A percentile compares a stretch with the other conserved stretches of the same genome.
phyloP scores from a whole-genome alignment of 53 echinoderm and acorn worm genomes.

The Mesocentrotus franciscanus region DNA sequence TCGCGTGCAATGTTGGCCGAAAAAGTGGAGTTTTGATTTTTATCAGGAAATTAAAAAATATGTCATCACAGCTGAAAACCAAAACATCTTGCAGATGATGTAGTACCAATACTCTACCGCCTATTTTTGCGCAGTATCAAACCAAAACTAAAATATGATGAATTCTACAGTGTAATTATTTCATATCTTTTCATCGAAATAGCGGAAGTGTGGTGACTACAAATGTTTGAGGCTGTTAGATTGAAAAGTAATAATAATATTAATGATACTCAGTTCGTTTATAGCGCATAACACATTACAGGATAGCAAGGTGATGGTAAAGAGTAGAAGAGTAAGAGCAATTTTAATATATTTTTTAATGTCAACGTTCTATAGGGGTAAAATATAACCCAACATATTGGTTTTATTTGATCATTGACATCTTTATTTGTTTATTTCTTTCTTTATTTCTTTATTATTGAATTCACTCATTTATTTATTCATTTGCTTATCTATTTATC shows the following conservation, averaged over 20 bases:
- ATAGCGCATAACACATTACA: too few relatives aligned
- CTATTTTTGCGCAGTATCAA: neutral
- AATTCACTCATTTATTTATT: too few relatives aligned
- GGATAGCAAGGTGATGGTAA: too few relatives aligned
- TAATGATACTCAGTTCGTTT: too few relatives aligned
- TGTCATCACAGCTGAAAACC: neutral
- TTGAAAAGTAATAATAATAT: neutral
- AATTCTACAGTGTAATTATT: neutral
- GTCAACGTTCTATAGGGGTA: too few relatives aligned
- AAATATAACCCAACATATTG: too few relatives aligned
- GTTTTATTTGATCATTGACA: too few relatives aligned
- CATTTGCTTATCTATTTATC: too few relatives aligned
- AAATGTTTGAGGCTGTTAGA: neutral
- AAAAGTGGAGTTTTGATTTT: constrained; percentile 10
- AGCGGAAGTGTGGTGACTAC: neutral
- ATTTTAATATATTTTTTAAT: too few relatives aligned
- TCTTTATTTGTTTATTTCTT: too few relatives aligned
- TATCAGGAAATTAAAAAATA: neutral
- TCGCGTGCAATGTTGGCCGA: neutral
- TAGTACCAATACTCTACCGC: neutral
- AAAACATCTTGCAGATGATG: neutral
- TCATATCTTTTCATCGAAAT: neutral
- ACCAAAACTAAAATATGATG: neutral
- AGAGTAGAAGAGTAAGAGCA: too few relatives aligned
- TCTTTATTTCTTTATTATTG: too few relatives aligned